Evolutionary conservation across 2,113 vertebrate species (phyloP), one percentile per base, ranked within the genome.

Genomic region (Rhodinocichla rosea): DNA sequence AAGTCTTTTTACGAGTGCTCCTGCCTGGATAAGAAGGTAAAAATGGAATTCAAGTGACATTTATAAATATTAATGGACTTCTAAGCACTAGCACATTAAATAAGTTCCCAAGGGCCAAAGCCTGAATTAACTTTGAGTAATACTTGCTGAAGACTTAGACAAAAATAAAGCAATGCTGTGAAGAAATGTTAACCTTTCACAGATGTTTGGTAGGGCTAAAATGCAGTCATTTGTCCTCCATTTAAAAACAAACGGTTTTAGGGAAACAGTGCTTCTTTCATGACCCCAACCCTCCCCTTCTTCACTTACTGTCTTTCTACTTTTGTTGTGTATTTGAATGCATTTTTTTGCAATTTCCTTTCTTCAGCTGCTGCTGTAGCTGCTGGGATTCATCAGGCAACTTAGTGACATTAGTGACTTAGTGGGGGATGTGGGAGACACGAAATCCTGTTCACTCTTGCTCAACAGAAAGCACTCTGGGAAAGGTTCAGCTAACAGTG

Each of bases 61-160:
- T 83, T 87, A 78, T 84, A 84, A 87, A 76, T 95, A 92, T 73
- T 78, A 65, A 91, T 77, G 74, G 74, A 9, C 64, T 84, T 91
- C 40, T 60, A 59, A 90, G 78, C 55, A 69, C 13, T 27, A 78
- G 30, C 47, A 63, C 20, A 69, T 89, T 40, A 50, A 85, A 70
- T 77, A 85, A 13, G 17, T 70, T 93, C 44, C 82, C 70, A 88
- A 53, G 83, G 84, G 53, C 65, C 62, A 73, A 94, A 85, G 45
- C 37, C 52, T 55, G 40, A 74, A 91, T 74, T 92, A 80, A 94
- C 47, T 89, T 75, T 52, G 35, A 93, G 39, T 69, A 76, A 55
- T 21, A 55, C 45, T 40, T 86, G 42, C 63, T 88, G 52, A 35
- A 86, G 32, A 86, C 45, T 5, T 60, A 59, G 30, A 75, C 6